phyloP scores from a whole-genome alignment of 2,888 invertebrate species.

The Cephus spinipes region DNA sequence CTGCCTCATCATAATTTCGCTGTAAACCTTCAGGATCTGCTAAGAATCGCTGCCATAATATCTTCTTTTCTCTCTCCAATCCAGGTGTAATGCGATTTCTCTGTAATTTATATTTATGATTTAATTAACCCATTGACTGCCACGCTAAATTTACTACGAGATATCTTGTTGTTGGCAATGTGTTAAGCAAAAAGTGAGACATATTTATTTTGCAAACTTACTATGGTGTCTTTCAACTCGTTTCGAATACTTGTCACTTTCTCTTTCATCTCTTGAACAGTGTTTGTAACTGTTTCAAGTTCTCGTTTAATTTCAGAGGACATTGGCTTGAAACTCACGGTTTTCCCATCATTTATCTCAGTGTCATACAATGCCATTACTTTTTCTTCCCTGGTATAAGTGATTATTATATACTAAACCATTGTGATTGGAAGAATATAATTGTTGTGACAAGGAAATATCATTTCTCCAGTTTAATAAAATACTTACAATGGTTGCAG shows the following conservation, averaged over 20 bases:
- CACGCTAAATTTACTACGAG: too few species aligned
- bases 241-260: slow-evolving; percentile 45
- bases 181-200: background rate
- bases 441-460: background rate
- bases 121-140: background rate
- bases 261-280: slow-evolving; percentile 40
- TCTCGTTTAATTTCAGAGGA: slow-evolving; percentile 40
- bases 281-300: slow-evolving; percentile 37
- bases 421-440: background rate
- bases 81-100: slow-evolving; percentile 37
- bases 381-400: slow-evolving; percentile 44
- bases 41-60: slow-evolving; percentile 61
- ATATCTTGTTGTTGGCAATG: too few species aligned
- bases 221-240: slow-evolving; percentile 55
- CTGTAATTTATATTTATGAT: slow-evolving; percentile 33
- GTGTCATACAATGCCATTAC: slow-evolving; percentile 36
- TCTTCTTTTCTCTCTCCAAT: slow-evolving; percentile 49
- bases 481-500: slow-evolving; percentile 33
- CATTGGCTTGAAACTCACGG: slow-evolving; percentile 45
- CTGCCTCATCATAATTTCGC: slow-evolving; percentile 43
- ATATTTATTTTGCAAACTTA: slow-evolving; percentile 33
- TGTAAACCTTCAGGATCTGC: slow-evolving; percentile 49
- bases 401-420: background rate
- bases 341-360: slow-evolving; percentile 48
- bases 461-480: background rate